Base-by-base conservation (phyloP, 2,797 vertebrate species). In the Periophthalmus magnuspinnatus region DNA sequence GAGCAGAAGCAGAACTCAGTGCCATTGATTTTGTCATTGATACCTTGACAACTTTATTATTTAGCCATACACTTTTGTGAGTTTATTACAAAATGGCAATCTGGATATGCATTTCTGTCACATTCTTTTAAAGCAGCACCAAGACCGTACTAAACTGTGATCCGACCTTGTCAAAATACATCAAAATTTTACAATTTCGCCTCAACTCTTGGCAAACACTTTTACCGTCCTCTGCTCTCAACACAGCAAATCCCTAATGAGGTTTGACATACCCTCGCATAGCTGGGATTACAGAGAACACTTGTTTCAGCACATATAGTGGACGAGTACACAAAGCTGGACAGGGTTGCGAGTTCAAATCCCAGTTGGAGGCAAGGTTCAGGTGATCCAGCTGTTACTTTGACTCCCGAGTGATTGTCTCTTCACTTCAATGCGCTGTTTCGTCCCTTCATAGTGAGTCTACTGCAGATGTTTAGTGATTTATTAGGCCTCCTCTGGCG, bases 401-500 rank as follows among this genome's bases (percentile, higher is more conserved):
- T n/a, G 60, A 38, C 71, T 70, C 54, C 56, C 36, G 59, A 33
- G 47, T 41, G 19, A n/a, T 17, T 32, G 47, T 14, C 33, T 41
- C 14, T 24, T 57, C 13, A 68, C 36, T 60, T 55, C 28, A 14
- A 58, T 32, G 22, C 56, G 50, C 41, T 36, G 33, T 56, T 48
- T 65, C 33, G 19, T 71, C 13, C 56, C 55, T 52, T 6, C 47
- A n/a, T 71, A 81, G 81, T 83, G 78, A 81, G 69, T 69, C 64
- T 33, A 68, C 72, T 75, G 55, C 77, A 67, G 41, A 34, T 65
- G 74, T 68, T 76, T 82, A 78, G 78, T 83, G 79, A 87, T 89
- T 85, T 87, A 87, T 89, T 86, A 80, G 58, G 78, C 67, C 69
- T 69, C 71, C 76, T 72, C 72, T 52, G 69, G 61, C 76, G 59